A percentile compares a stretch with the other conserved stretches of the same genome.
Evolutionary conservation across 2,888 invertebrate species (phyloP).

Genomic region (Dryobotodes eremita): DNA sequence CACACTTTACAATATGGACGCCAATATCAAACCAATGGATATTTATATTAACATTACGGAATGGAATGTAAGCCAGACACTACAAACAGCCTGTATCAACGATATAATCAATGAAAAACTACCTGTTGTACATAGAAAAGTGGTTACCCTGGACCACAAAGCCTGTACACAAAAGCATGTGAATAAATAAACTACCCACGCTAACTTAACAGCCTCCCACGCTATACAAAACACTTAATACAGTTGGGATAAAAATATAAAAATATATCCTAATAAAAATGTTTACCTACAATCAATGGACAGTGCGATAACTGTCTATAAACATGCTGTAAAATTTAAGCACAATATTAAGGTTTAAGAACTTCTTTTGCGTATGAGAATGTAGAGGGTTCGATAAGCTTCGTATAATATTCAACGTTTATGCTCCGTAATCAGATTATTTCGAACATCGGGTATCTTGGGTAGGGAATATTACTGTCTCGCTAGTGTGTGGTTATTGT

Average conservation of each 20-base stretch:
- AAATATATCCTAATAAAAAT: slow-evolving; percentile 83
- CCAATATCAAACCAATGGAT: slow-evolving; percentile 49
- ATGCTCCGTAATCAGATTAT: slow-evolving; percentile 54
- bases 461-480: slow-evolving; percentile 4
- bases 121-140: slow-evolving; percentile 81
- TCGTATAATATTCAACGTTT: slow-evolving; percentile 49
- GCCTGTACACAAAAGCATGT: slow-evolving; percentile 78
- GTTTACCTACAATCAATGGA: slow-evolving; percentile 74
- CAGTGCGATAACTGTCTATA: slow-evolving; percentile 74
- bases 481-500: slow-evolving; percentile 42
- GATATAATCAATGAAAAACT: slow-evolving; percentile 84
- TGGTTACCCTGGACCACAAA: slow-evolving; percentile 77
- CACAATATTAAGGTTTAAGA: slow-evolving; percentile 70
- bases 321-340: slow-evolving; percentile 67
- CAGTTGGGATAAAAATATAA: slow-evolving; percentile 81
- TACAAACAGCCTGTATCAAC: slow-evolving; percentile 73
- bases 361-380: slow-evolving; percentile 64
- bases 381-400: slow-evolving; percentile 54
- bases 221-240: slow-evolving; percentile 84
- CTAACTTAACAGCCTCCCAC: slow-evolving; percentile 81
- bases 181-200: slow-evolving; percentile 87
- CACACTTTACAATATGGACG: slow-evolving; percentile 48
- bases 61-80: slow-evolving; percentile 55
- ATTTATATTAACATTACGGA: slow-evolving; percentile 60
- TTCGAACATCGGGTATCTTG: slow-evolving; percentile 38